Conservation (phyloP, 2,113 vertebrate genomes). For the Mesocricetus auratus region DNA sequence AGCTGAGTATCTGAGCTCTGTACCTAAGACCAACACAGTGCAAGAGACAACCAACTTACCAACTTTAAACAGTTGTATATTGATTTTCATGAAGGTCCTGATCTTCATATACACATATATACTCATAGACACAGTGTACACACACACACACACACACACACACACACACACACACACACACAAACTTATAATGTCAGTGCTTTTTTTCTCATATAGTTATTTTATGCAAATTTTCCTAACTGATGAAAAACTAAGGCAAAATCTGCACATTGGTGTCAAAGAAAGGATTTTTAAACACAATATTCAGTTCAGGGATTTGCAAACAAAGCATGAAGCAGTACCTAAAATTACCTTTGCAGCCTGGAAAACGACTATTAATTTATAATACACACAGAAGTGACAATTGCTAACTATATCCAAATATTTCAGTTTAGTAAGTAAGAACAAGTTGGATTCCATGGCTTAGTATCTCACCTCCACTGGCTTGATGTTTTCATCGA, state of each 20-base stretch:
- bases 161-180: neutral
- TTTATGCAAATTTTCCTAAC: neutral
- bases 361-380: constrained; percentile 50
- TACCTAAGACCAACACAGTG: neutral
- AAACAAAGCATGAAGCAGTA: constrained; percentile 29
- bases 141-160: neutral
- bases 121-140: neutral
- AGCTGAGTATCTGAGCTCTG: neutral
- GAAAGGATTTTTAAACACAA: neutral
- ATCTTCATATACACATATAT: neutral
- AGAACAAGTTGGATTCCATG: neutral
- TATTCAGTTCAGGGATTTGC: neutral
- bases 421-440: constrained; percentile 60
- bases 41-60: too few relatives aligned
- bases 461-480: neutral
- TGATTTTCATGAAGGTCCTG: neutral
- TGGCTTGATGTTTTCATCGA: constrained; percentile 44
- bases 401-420: constrained; percentile 43
- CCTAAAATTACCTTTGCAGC: constrained; percentile 22
- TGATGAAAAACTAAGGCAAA: constrained; percentile 7
- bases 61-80: neutral
- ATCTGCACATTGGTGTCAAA: neutral
- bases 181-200: neutral
- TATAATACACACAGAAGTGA: constrained; percentile 2
- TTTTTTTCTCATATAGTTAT: neutral